Base-by-base conservation (phyloP, 37 sponge, comb jelly and placozoan genomes). In the Diacarnus erythraeanus region DNA sequence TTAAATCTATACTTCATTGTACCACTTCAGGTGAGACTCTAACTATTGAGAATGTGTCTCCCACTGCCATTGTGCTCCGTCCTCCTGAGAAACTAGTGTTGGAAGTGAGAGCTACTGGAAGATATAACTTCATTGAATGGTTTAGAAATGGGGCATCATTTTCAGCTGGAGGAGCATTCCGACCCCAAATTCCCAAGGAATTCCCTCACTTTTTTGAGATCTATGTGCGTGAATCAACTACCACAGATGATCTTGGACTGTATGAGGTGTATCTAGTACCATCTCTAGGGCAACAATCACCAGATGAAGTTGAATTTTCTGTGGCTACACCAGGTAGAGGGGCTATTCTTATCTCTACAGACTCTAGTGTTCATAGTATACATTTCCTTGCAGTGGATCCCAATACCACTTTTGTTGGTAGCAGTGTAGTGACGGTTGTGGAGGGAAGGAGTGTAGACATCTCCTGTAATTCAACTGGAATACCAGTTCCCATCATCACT, bases 11-110 rank as follows among this genome's bases (percentile, higher is more conserved):
- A 18, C 35, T 27, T 9, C 31, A 29, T 3, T 9, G 20, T 66
- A 29, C 31, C 36, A 34, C 4, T 66, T n/a, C 64, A 63, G 30
- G 64, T 63, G 67, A 66, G 9, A 66, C 35, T 66, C 23, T 3
- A 4, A 26, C 27, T 26, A 22, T 81, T 6, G 73, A 59, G 73
- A 71, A 59, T 22, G 81, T 81, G 17, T 72, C 73, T 72, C 81
- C 81, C 21, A 22, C 12, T 18, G 31, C 27, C 64, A 81, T 81
- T 36, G 25, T 81, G 15, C 44, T 81, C 1, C 40, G 40, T 38
- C 72, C 81, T 81, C 81, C 81, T 72, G 81, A 72, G 42, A 81
- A 81, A 71, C 44, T 81, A 43, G 81, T 81, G 26, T 4, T 81
- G 39, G 72, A 81, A 12, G 63, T 72, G 42, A 35, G 41, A 44